phyloP scores from a whole-genome alignment of 2,888 invertebrate species.

The Sphaerophoria rueppellii region DNA sequence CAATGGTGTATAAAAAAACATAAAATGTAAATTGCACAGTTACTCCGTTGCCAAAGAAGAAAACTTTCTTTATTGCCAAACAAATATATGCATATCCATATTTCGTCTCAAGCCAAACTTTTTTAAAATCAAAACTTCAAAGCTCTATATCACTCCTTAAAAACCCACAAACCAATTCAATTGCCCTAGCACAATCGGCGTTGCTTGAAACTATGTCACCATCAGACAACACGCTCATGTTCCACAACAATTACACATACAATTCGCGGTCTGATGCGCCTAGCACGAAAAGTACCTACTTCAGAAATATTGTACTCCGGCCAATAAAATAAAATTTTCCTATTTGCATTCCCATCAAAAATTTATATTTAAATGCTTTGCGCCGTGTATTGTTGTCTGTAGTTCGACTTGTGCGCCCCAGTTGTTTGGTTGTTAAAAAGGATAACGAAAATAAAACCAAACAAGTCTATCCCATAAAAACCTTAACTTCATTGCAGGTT shows the following conservation, averaged over 20 bases:
- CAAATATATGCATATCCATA: no score
- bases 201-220: conserved; percentile 9
- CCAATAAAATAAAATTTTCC: conserved; percentile 40
- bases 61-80: no score
- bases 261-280: conserved; percentile 45
- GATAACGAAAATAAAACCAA: conserved; percentile 11
- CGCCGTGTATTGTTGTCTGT: conserved; percentile 5
- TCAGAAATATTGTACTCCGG: neutral
- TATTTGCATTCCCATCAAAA: conserved; percentile 62
- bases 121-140: neutral
- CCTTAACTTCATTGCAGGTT: conserved; percentile 58
- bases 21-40: no score
- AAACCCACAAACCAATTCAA: neutral
- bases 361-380: conserved; percentile 35
- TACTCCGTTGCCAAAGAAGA: no score
- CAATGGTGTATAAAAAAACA: no score
- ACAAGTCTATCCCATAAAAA: conserved; percentile 16
- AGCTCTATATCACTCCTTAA: neutral
- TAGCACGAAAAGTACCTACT: conserved; percentile 45
- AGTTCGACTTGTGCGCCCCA: conserved; percentile 26
- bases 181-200: conserved; percentile 5
- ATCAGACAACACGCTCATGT: conserved; percentile 26
- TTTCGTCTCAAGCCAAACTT: neutral
- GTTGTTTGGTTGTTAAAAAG: conserved; percentile 5
- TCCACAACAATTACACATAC: conserved; percentile 50